phyloP scores from a whole-genome alignment of 2,888 invertebrate species.

The Polydrusus pterygomalis region DNA sequence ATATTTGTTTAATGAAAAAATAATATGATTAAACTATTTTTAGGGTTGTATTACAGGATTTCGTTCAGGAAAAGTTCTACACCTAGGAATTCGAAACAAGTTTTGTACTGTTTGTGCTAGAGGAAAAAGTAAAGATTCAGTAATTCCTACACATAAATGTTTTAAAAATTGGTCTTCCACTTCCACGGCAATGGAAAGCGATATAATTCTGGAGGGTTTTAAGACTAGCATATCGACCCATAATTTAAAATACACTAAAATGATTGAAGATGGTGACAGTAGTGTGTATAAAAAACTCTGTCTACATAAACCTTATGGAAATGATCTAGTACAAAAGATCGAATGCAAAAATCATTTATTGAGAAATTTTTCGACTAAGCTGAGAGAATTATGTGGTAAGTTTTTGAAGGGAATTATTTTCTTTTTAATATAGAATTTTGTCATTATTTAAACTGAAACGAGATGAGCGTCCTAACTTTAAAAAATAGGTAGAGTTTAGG shows the following conservation, averaged over 20 bases:
- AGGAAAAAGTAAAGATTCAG: background rate
- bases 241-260: background rate
- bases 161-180: conserved; percentile 57
- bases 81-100: conserved; percentile 56
- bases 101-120: conserved; percentile 55
- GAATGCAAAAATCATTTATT: background rate
- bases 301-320: background rate
- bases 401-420: no score
- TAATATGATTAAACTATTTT: no score
- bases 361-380: background rate
- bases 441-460: no score
- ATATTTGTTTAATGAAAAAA: no score
- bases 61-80: conserved; percentile 51
- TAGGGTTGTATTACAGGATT: conserved; percentile 45
- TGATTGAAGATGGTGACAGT: background rate
- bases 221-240: conserved; percentile 30
- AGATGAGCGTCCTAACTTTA: no score
- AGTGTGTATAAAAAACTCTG: background rate
- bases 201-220: conserved; percentile 56
- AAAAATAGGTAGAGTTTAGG: no score
- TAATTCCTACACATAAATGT: conserved; percentile 35
- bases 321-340: background rate
- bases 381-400: background rate
- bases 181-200: conserved; percentile 55
- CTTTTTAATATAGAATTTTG: no score